phyloP scores from a whole-genome alignment of 2,113 vertebrate genomes.

The Alligator mississippiensis region DNA sequence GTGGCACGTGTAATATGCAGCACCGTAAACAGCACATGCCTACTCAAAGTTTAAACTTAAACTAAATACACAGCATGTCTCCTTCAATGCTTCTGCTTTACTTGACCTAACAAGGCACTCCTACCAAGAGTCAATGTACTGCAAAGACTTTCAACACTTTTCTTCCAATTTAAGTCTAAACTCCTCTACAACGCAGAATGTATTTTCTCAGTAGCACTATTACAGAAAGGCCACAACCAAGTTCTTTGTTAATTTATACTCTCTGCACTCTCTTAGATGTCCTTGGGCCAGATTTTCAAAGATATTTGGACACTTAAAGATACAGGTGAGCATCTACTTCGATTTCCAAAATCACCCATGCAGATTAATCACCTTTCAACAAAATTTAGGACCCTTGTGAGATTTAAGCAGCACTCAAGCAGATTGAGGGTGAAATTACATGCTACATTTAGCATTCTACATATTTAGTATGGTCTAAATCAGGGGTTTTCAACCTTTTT shows the following conservation, averaged over 20 bases:
- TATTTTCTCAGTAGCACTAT: neutral
- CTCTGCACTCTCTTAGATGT: neutral
- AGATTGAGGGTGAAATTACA: no score
- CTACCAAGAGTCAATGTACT: neutral
- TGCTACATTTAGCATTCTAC: no score
- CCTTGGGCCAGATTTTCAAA: neutral
- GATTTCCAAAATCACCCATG: neutral
- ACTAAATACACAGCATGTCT: neutral
- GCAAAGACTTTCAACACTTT: fast-evolving
- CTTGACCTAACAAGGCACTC: neutral
- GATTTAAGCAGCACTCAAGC: neutral
- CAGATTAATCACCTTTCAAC: neutral
- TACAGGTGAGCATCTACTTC: neutral
- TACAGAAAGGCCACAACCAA: neutral
- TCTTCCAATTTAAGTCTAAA: neutral
- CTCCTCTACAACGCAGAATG: neutral
- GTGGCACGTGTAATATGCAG: no score
- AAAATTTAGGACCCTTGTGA: neutral
- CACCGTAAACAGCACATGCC: no score
- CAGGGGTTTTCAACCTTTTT: no score
- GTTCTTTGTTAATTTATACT: neutral
- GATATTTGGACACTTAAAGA: neutral
- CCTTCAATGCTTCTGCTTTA: neutral
- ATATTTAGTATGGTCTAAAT: no score
- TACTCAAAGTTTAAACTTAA: neutral